Evolutionary conservation across 2,113 vertebrate species (phyloP).

Genomic region (Macheiramphus alcinus): DNA sequence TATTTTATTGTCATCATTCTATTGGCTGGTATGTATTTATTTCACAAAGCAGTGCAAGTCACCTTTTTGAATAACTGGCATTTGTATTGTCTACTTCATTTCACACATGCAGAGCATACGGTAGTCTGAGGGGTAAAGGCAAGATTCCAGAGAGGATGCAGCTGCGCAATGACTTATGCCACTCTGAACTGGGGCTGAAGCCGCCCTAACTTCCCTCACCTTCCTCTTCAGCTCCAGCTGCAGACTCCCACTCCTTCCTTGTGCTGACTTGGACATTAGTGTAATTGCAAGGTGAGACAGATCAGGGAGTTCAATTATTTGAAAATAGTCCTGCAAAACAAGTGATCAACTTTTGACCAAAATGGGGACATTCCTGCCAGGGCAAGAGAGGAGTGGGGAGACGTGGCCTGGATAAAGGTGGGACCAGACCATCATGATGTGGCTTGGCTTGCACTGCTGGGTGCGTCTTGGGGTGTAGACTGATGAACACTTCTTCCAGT

Average conservation of each 20-base stretch:
- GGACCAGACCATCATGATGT: accelerated
- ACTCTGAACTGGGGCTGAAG: neutral
- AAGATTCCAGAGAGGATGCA: neutral
- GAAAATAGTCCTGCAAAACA: neutral
- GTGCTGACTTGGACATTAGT: neutral
- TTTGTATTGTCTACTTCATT: neutral
- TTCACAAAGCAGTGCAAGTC: neutral
- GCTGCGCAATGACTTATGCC: neutral
- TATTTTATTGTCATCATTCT: neutral
- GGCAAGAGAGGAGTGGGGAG: neutral
- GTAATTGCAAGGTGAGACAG: neutral
- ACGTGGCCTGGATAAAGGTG: neutral
- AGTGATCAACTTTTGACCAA: neutral
- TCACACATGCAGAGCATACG: neutral
- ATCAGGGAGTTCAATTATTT: neutral
- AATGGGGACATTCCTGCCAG: neutral
- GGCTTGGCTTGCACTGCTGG: neutral
- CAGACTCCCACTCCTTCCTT: neutral
- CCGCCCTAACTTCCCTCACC: neutral
- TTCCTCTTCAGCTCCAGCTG: neutral
- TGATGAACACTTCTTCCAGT: neutral
- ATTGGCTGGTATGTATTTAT: neutral
- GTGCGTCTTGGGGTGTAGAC: accelerated
- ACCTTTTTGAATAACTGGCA: neutral
- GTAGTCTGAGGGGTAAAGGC: neutral